Evolutionary conservation across 2,888 invertebrate species (phyloP), one percentile per base, ranked within the genome.

Genomic region (Eupelmus urozonus): DNA sequence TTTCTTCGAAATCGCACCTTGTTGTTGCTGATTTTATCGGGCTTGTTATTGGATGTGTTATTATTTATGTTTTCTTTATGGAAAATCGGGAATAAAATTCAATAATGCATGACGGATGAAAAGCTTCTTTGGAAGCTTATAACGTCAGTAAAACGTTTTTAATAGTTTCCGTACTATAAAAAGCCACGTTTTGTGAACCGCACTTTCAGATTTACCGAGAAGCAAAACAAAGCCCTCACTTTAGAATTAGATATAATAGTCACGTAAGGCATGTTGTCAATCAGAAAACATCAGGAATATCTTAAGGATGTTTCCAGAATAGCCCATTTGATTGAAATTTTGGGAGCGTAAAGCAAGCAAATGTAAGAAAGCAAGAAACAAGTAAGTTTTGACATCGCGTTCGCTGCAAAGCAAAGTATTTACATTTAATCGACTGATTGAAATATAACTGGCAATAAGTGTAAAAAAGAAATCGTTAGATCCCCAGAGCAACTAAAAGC

Each of bases 241-340:
- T 57, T 25, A 42, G 25, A 55, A 57, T 57, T 57, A 57, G 42
- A 55, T 25, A 34, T 57, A 55, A 40, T 42, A 69, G 57, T 27
- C 57, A 57, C 57, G 69, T 69, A 66, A 18, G 2, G 16, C 42
- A 42, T 53, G 57, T 57, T 69, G 69, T 69, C 55, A 69, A 69
- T 69, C 69, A 57, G 57, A 69, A 57, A 69, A 57, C 57, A 69
- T 57, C n/a, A n/a, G n/a, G n/a, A n/a, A 42, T 55, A 57, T 69
- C 42, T n/a, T n/a, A 16, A 7, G n/a, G 25, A 57, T 57, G 29
- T 29, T 45, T 66, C 51, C 29, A 51, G 66, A 27, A 66, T 66
- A 66, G 29, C 29, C 49, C 51, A 51, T 51, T 66, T n/a, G n/a
- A n/a, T n/a, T 29, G 45, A 34, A 34, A 34, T 34, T 34, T 34